Base-by-base conservation (phyloP, 2,113 vertebrate genomes). In the Oriolus oriolus region DNA sequence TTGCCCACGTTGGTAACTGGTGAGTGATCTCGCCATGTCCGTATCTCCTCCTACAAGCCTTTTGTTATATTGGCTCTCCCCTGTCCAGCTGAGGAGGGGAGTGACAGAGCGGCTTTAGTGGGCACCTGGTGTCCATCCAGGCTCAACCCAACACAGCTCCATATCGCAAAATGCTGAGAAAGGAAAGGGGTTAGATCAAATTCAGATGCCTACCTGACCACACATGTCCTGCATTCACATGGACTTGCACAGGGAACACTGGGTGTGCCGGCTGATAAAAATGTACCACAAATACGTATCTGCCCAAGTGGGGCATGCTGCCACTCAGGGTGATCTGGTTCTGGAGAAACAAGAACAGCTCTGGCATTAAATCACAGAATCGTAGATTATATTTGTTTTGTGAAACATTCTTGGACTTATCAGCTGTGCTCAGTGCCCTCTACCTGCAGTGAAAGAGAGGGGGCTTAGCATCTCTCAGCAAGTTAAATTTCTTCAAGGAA, bases 231-330 rank as follows among this genome's bases (percentile, higher is more conserved):
- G 97, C 97, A 2, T 98, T 86, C 95, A 99, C 97, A 42, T 3
- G 92, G 61, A 99, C 98, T n/a, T 97, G 97, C 7, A 98, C 98
- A 0, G 98, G 97, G 97, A 99, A 99, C 11, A 91, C 19, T 0
- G 97, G 98, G 82, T 98, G 98, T 20, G 96, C 95, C 2, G 97
- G 95, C 89, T 99, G 99, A 86, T 97, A 98, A 93, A 98, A 99
- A 95, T 99, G 99, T 47, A 98, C 92, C 45, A 99, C 92, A 27
- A 99, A 96, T 27, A 98, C 93, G 0, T 99, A 98, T 49, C 94
- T 97, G 92, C 98, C 99, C 3, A 89, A 90, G 35, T 27, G 94
- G 16, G 98, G 97, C 52, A 98, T 97, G 33, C 91, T 96, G 50
- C 98, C 97, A 50, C 57, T 97, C 96, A 99, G 96, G 60, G 93